These are phyloP conservation scores for Sibirionetta formosa DNA, from an alignment of 2,797 vertebrate genomes.

Conservation along the genomic window DNA sequence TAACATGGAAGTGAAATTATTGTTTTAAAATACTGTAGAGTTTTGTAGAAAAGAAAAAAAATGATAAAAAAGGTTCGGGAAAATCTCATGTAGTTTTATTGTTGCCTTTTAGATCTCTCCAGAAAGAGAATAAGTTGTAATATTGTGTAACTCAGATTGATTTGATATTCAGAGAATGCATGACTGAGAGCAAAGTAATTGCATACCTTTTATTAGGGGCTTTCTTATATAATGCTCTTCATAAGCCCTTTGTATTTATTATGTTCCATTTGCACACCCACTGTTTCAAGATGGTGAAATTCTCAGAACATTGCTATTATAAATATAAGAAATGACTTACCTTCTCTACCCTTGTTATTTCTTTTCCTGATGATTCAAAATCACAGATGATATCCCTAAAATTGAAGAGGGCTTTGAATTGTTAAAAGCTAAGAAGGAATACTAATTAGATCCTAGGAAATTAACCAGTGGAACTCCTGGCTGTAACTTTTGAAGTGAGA, in stretches of 20 bases:
- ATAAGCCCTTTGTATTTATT: background rate
- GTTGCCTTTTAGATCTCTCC: background rate
- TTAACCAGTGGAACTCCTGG: background rate
- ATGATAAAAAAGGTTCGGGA: background rate
- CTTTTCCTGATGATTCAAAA: background rate
- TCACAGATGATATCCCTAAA: background rate
- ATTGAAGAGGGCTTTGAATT: background rate
- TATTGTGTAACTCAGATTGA: background rate
- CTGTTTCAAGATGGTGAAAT: background rate
- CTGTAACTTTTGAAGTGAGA: background rate
- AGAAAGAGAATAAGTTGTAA: background rate
- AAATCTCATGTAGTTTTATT: background rate
- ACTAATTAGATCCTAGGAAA: background rate
- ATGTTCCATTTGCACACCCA: accelerated
- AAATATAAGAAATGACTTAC: background rate
- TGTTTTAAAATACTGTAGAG: background rate
- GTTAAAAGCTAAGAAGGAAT: background rate
- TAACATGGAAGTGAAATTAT: background rate
- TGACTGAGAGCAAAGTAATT: background rate
- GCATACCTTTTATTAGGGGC: background rate
- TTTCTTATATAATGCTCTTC: background rate
- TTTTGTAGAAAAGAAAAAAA: background rate
- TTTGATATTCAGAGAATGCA: background rate
- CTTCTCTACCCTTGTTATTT: background rate
- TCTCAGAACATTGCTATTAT: background rate